Evolutionary conservation across 2,888 invertebrate species (phyloP).

Genomic region (Aspidapion aeneum): DNA sequence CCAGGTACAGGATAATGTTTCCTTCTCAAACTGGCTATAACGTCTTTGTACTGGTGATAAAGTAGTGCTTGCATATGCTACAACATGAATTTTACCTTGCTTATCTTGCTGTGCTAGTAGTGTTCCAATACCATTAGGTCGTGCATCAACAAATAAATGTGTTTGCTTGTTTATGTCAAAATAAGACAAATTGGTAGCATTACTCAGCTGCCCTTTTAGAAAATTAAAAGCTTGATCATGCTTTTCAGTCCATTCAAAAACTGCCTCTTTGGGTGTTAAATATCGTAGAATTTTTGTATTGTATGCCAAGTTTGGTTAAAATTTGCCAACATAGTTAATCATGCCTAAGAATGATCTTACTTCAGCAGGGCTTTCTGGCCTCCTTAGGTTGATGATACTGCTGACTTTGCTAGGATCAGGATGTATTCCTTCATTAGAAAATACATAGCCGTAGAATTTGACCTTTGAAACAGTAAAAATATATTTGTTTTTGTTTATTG

Average conservation of each 20-base stretch:
- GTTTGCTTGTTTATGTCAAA: constrained; percentile 15
- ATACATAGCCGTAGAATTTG: constrained; percentile 33
- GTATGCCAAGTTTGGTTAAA: constrained; percentile 19
- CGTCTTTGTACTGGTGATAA: constrained; percentile 11
- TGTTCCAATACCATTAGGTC: constrained; percentile 17
- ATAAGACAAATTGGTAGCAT: constrained; percentile 12
- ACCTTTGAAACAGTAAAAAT: constrained; percentile 26
- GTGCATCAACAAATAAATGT: constrained; percentile 19
- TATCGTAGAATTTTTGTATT: constrained; percentile 11
- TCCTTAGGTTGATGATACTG: constrained; percentile 27
- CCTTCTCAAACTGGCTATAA: constrained; percentile 23
- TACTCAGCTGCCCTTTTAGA: constrained; percentile 12
- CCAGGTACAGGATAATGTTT: constrained; percentile 16
- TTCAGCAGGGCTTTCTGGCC: constrained; percentile 27
- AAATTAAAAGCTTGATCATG: constrained; percentile 5
- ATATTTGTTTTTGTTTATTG: constrained; percentile 38
- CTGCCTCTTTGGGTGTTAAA: constrained; percentile 1
- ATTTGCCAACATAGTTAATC: constrained; percentile 22
- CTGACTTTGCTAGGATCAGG: constrained; percentile 32
- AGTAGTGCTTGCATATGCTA: constrained; percentile 19
- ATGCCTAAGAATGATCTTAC: constrained; percentile 31
- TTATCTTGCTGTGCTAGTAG: constrained; percentile 14
- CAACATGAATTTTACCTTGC: constrained; percentile 1
- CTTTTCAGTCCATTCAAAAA: constrained; percentile 2
- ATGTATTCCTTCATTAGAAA: constrained; percentile 32